Percentiles rank a stretch among this genome's conserved stretches.
phyloP scores from a whole-genome alignment of 2,888 invertebrate genomes.

The Erpobdella octoculata region DNA sequence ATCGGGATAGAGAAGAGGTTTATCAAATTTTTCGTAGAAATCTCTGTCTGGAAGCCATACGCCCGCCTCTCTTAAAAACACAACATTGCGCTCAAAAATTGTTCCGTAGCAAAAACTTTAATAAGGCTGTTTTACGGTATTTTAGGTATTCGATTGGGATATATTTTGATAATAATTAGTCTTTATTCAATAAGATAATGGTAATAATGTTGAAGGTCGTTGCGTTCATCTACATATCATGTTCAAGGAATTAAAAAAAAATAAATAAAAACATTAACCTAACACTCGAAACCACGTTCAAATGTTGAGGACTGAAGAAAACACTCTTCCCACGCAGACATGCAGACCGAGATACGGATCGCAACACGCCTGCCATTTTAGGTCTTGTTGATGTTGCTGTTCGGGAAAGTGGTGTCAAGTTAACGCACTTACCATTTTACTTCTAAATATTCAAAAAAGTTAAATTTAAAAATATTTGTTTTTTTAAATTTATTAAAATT shows the following conservation, averaged over 20 bases:
- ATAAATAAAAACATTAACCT: background rate
- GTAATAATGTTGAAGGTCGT: background rate
- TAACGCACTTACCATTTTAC: too few relatives aligned
- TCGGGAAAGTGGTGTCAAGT: too few relatives aligned
- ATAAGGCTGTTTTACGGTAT: too few relatives aligned
- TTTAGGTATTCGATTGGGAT: too few relatives aligned
- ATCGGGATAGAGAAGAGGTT: slow-evolving; percentile 67
- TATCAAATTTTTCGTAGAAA: slow-evolving; percentile 63
- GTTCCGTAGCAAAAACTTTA: too few relatives aligned
- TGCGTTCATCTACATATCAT: background rate
- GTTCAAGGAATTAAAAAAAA: background rate
- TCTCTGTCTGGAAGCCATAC: slow-evolving; percentile 72
- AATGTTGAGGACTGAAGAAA: background rate
- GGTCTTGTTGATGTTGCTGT: slow-evolving; percentile 4
- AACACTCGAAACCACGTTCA: background rate
- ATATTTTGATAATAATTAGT: background rate
- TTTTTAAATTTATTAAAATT: too few relatives aligned
- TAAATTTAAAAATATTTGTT: too few relatives aligned
- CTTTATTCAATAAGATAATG: background rate
- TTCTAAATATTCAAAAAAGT: too few relatives aligned
- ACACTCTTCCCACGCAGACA: background rate
- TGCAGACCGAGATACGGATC: background rate
- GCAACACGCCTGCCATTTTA: slow-evolving; percentile 3
- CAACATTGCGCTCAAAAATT: too few relatives aligned
- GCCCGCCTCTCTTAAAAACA: slow-evolving; percentile 31